phyloP scores from a whole-genome alignment of 2,888 invertebrate species.

The Mythimna impura region DNA sequence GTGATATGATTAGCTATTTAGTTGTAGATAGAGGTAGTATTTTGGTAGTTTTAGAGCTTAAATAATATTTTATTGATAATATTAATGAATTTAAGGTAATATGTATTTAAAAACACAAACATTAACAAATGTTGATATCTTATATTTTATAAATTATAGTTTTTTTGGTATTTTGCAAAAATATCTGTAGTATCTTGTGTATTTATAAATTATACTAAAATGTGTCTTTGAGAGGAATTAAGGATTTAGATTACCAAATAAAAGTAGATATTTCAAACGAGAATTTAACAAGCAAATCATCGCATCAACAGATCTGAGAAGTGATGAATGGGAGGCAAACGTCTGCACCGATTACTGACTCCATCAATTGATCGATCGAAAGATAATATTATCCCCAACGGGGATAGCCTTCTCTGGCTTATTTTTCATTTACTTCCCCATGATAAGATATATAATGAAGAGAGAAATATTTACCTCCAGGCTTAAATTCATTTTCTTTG shows the following conservation, averaged over 20 bases:
- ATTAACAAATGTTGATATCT: neutral
- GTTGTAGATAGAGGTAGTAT: constrained; percentile 36
- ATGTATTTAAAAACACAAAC: neutral
- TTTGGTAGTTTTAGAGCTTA: constrained; percentile 29
- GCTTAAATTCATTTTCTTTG: constrained; percentile 27
- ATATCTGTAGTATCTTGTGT: neutral
- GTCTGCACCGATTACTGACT: constrained; percentile 11
- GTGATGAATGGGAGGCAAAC: constrained; percentile 5
- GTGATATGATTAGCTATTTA: constrained; percentile 40
- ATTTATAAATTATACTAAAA: too few relatives aligned
- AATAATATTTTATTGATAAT: neutral
- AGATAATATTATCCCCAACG: constrained; percentile 33
- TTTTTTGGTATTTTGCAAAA: neutral
- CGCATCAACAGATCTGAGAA: constrained; percentile 5
- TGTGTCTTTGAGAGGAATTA: too few relatives aligned
- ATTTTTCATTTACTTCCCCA: constrained; percentile 35
- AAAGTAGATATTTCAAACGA: neutral
- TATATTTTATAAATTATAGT: too few relatives aligned
- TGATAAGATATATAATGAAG: constrained; percentile 30
- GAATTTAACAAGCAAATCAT: neutral
- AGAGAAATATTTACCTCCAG: constrained; percentile 32
- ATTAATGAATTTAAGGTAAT: neutral
- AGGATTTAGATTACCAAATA: too few relatives aligned
- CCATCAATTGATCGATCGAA: constrained; percentile 44
- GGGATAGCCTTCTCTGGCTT: constrained; percentile 20